Evolutionary conservation across 2,113 vertebrate species (phyloP).

Genomic region (Stigmatopora nigra): DNA sequence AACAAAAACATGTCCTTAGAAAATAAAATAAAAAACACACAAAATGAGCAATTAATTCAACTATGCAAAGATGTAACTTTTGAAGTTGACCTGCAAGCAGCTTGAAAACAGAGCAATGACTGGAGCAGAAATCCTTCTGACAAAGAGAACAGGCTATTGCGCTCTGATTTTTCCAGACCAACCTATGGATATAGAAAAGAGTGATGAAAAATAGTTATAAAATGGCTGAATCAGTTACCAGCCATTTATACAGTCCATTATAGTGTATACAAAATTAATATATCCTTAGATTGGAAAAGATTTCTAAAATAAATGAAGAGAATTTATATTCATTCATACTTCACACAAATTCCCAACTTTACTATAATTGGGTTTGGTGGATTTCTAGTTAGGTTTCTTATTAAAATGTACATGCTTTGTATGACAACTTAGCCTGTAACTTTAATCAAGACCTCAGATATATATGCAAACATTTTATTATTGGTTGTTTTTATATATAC

Average conservation of each 20-base stretch:
- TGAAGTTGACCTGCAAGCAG: conserved; percentile 81
- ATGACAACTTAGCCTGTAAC: no score
- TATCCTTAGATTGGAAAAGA: no score
- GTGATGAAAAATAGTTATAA: background rate
- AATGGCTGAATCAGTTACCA: background rate
- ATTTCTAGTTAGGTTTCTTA: no score
- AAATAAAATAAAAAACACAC: background rate
- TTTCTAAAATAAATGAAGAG: no score
- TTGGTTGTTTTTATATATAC: background rate
- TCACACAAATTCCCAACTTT: no score
- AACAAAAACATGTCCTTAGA: background rate
- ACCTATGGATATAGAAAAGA: conserved; percentile 23
- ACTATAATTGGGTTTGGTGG: no score
- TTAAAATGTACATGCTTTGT: no score
- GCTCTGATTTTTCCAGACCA: conserved; percentile 28
- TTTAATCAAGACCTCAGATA: no score
- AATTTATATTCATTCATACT: no score
- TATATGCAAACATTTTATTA: background rate
- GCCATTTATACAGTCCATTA: no score
- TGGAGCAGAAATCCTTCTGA: conserved; percentile 71
- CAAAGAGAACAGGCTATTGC: conserved; percentile 40
- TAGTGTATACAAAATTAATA: no score
- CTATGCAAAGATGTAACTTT: conserved; percentile 1
- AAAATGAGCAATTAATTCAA: conserved; percentile 4
- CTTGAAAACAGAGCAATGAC: conserved; percentile 77